phyloP scores from a whole-genome alignment of 2,113 vertebrate species.

The Indicator indicator region DNA sequence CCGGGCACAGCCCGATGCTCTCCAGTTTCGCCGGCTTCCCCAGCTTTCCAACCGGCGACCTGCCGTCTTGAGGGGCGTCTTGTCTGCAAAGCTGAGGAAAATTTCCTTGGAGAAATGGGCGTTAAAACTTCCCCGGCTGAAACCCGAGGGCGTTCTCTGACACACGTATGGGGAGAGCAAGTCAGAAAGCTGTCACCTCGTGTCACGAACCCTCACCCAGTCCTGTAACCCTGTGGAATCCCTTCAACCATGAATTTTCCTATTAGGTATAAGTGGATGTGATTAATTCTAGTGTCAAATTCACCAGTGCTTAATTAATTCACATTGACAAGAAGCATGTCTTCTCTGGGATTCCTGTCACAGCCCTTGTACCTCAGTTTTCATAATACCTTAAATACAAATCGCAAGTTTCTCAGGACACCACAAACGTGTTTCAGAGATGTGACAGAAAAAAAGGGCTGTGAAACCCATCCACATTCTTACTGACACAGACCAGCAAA shows the following conservation, averaged over 20 bases:
- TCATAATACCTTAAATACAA: background rate
- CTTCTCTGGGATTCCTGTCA: background rate
- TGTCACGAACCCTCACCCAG: background rate
- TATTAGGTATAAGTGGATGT: accelerated
- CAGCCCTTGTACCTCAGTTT: background rate
- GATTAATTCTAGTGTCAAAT: background rate
- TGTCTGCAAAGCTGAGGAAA: background rate
- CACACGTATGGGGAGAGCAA: accelerated
- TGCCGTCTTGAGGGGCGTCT: background rate
- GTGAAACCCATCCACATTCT: background rate
- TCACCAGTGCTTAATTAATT: background rate
- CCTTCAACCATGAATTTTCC: background rate
- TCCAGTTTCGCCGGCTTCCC: background rate
- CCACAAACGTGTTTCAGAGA: accelerated
- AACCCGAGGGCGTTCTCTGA: background rate
- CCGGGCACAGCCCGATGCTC: background rate
- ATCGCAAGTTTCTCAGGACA: background rate
- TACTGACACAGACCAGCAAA: background rate
- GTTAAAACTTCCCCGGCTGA: accelerated
- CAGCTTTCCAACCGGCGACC: background rate
- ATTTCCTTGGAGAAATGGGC: background rate
- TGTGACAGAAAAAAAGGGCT: background rate
- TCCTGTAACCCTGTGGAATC: background rate
- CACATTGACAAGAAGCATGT: background rate
- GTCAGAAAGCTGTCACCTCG: accelerated